These are phyloP conservation scores for Drosophila prostipennis DNA, from an alignment of 2,888 invertebrate species.

Conservation along the genomic window DNA sequence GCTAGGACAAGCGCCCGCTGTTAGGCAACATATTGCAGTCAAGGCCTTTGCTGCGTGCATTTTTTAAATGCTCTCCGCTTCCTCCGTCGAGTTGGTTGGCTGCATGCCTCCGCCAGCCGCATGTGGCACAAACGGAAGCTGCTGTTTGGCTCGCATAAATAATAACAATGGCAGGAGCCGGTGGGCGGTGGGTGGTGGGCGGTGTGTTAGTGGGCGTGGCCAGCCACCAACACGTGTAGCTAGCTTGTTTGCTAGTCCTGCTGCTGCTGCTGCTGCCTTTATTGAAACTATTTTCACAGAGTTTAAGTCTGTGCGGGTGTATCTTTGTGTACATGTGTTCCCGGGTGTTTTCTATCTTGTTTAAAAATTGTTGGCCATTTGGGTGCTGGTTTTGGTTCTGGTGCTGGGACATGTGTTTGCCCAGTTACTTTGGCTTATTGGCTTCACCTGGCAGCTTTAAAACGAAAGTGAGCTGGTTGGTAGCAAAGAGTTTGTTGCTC, in stretches of 20 bases:
- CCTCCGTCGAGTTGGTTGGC: neutral
- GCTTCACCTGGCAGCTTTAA: slow-evolving; percentile 41
- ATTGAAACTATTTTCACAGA: slow-evolving; percentile 72
- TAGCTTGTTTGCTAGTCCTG: slow-evolving; percentile 32
- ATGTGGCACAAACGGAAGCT: slow-evolving; percentile 80
- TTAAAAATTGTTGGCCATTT: slow-evolving; percentile 60
- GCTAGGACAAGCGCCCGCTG: slow-evolving; percentile 55
- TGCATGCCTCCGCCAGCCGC: slow-evolving; percentile 64
- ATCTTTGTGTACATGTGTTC: slow-evolving; percentile 45
- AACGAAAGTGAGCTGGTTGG: slow-evolving; percentile 27
- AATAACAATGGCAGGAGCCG: slow-evolving; percentile 66
- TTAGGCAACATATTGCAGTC: slow-evolving; percentile 79
- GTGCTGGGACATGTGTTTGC: slow-evolving; percentile 54
- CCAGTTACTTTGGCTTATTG: slow-evolving; percentile 56
- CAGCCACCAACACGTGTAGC: slow-evolving; percentile 70
- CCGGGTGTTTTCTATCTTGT: slow-evolving; percentile 52
- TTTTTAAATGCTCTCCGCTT: slow-evolving; percentile 75
- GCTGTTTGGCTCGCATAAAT: slow-evolving; percentile 80
- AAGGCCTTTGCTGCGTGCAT: slow-evolving; percentile 78
- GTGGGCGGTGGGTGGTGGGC: slow-evolving; percentile 1
- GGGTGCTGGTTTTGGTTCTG: slow-evolving; percentile 10
- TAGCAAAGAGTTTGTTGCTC: slow-evolving; percentile 1
- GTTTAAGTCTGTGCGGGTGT: slow-evolving; percentile 54
- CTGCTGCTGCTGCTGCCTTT: slow-evolving; percentile 40
- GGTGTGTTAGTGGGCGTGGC: slow-evolving; percentile 49